Base-by-base conservation (phyloP, 2,888 invertebrate species). In the Drosophila falleni region DNA sequence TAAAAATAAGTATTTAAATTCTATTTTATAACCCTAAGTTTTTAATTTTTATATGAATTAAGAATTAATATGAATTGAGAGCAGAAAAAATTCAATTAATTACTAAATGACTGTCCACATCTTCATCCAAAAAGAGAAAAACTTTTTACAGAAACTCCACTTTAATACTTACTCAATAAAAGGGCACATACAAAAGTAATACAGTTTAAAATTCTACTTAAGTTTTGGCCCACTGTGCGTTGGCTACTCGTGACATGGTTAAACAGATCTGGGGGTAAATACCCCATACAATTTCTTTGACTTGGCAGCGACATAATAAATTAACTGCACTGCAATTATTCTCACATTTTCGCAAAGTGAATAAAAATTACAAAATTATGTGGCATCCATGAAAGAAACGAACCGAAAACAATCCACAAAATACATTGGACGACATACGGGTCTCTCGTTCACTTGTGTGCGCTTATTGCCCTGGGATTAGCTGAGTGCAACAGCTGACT, bases 261-360 rank as follows among this genome's bases (percentile, higher is more conserved):
- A 59, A 51, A 16, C 65, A 50, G 53, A 69, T 73, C 44, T 47
- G 59, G 35, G 73, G 65, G 61, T 67, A 68, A 72, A 71, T 64
- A 56, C 70, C 79, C 78, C 82, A 65, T 82, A 78, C 71, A 71
- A 67, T 66, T 76, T 72, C 71, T 66, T 66, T 79, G 82, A 63
- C 81, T 78, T 81, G 82, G 72, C 85, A 80, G 78, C 86, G 80
- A 90, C 90, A 81, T 78, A 89, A 90, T 90, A 87, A 90, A 87
- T 87, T 89, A 89, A 90, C 85, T 85, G 78, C 71, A 74, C 74
- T 72, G 87, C 90, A 87, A 87, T 87, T 87, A 87, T 90, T 87
- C 81, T 90, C 85, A 71, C 89, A 87, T 90, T 85, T 85, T 84
- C 71, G 80, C 74, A 84, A 87, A 86, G 87, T 89, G 83, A 89